A percentile compares a stretch with the other conserved stretches of the same genome.
Evolutionary conservation across 2,113 vertebrate species (phyloP).

Genomic region (Shinisaurus crocodilurus): DNA sequence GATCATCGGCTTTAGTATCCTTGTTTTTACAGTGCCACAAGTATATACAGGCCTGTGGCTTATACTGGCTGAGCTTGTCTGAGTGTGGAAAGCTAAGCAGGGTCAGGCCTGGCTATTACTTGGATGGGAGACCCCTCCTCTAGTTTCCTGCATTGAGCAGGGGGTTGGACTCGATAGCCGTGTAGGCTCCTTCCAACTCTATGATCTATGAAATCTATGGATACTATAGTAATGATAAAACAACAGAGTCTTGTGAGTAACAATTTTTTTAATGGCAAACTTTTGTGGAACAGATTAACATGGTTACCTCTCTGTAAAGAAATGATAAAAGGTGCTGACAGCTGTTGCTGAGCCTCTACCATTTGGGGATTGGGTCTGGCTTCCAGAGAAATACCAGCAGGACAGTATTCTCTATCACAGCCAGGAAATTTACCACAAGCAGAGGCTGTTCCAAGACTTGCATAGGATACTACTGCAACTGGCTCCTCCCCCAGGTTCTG

Average conservation of each 20-base stretch:
- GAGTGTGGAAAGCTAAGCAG: too few relatives aligned
- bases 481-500: background rate
- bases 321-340: background rate
- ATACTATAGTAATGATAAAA: background rate
- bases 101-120: too few relatives aligned
- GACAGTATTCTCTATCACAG: background rate
- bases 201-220: too few relatives aligned
- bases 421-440: background rate
- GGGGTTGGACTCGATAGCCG: too few relatives aligned
- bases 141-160: too few relatives aligned
- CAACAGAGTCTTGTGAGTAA: background rate
- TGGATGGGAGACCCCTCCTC: too few relatives aligned
- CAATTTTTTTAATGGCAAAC: background rate
- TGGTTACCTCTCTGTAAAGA: background rate
- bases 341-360: background rate
- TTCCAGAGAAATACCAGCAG: background rate
- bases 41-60: too few relatives aligned
- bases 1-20: slow-evolving; percentile 38
- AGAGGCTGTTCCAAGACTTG: background rate
- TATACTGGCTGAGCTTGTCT: too few relatives aligned
- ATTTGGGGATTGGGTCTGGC: background rate
- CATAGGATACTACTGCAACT: background rate
- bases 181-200: too few relatives aligned
- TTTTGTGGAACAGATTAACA: background rate
- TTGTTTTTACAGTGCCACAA: slow-evolving; percentile 29